phyloP scores from a whole-genome alignment of 2,797 vertebrate species.

The Sciaenops ocellatus region DNA sequence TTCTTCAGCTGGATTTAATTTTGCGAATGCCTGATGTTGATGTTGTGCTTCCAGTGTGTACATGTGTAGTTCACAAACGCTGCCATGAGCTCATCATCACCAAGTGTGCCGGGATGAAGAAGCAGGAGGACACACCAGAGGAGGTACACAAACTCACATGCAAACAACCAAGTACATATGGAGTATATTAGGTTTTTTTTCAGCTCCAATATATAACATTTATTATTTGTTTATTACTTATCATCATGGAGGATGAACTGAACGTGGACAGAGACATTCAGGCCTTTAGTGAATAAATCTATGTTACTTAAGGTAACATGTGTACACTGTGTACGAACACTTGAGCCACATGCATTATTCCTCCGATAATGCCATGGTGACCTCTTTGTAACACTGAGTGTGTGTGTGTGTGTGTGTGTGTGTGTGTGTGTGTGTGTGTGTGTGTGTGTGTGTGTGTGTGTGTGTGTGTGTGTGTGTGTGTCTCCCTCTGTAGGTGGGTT shows the following conservation, averaged over 20 bases:
- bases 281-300: not conserved
- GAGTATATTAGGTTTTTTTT: not conserved
- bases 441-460: constrained; percentile 11
- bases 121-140: constrained; percentile 94
- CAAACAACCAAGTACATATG: not conserved
- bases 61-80: constrained; percentile 98
- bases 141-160: constrained; percentile 85
- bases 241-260: not conserved
- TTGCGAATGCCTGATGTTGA: not conserved
- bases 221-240: not conserved
- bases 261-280: constrained; percentile 4
- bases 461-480: constrained; percentile 65
- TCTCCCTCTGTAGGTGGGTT: constrained; percentile 91
- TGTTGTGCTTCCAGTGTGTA: constrained; percentile 89
- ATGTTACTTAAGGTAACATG: constrained; percentile 5
- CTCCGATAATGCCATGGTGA: constrained; percentile 29
- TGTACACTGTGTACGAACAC: constrained; percentile 16
- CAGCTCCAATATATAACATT: not conserved
- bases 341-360: constrained; percentile 44
- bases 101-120: constrained; percentile 97
- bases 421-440: constrained; percentile 46
- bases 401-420: constrained; percentile 46
- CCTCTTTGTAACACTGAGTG: constrained; percentile 26
- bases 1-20: too few species aligned
- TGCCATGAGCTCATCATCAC: constrained; percentile 99